A percentile compares a stretch with the other conserved stretches of the same genome.
Conservation (phyloP, 2,797 vertebrate species). For the Toxotes lorentzi region DNA sequence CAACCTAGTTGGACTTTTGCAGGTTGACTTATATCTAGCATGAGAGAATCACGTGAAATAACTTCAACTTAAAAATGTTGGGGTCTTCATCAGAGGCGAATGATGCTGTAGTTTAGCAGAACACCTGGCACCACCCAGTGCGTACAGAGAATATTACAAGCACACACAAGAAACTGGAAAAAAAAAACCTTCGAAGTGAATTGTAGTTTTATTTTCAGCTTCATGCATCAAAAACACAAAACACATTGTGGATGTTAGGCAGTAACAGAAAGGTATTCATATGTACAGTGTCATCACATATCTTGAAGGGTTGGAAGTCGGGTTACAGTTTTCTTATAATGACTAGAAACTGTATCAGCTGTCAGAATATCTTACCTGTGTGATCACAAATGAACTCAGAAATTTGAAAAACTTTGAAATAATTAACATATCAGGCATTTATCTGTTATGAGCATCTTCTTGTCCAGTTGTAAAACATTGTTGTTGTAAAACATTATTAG, state of each 20-base stretch:
- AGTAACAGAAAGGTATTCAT: slow-evolving; percentile 25
- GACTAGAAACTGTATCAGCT: not conserved
- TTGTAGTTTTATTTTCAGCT: slow-evolving; percentile 67
- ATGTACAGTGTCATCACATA: slow-evolving; percentile 16
- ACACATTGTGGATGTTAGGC: slow-evolving; percentile 35
- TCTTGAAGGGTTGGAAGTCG: not conserved
- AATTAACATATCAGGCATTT: not conserved
- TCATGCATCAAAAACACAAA: slow-evolving; percentile 69
- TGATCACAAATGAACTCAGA: not conserved
- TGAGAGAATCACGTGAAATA: not conserved
- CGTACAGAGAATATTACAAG: slow-evolving; percentile 31
- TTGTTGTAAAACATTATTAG: not conserved
- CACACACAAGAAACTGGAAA: not conserved
- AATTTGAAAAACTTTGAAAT: not conserved
- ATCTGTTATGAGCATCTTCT: not conserved
- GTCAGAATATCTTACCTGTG: not conserved
- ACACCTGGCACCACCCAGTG: slow-evolving; percentile 52
- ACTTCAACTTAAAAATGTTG: not conserved
- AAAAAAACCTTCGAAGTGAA: slow-evolving; percentile 20
- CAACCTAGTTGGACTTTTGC: too few relatives aligned
- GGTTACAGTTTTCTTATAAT: slow-evolving; percentile 7
- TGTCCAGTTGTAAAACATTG: not conserved
- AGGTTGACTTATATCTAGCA: too few relatives aligned
- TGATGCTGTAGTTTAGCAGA: not conserved
- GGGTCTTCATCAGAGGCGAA: not conserved